phyloP scores from a whole-genome alignment of 2,797 vertebrate genomes.

The Aythya fuligula region DNA sequence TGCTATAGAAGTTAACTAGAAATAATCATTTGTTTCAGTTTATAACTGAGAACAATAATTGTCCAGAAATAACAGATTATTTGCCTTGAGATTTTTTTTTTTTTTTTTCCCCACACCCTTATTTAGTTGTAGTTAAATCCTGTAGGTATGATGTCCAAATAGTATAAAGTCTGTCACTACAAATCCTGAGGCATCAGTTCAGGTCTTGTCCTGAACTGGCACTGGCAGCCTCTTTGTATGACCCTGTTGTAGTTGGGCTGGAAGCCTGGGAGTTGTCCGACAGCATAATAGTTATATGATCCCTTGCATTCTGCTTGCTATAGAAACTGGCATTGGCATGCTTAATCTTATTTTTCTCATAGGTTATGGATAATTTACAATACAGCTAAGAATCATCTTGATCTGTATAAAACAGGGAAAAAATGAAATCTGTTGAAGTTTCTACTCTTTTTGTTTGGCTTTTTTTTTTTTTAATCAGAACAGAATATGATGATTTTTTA shows the following conservation, averaged over 20 bases:
- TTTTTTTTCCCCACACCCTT: neutral
- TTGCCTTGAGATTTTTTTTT: neutral
- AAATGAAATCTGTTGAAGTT: neutral
- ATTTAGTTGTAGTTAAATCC: neutral
- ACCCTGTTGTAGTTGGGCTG: neutral
- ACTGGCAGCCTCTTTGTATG: neutral
- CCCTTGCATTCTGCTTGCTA: neutral
- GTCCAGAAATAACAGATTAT: neutral
- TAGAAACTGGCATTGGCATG: neutral
- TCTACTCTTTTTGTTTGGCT: neutral
- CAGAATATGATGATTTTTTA: rapidly evolving
- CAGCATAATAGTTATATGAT: neutral
- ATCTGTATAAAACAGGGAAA: neutral
- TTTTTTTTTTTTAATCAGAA: neutral
- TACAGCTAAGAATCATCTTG: neutral
- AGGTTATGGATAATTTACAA: neutral
- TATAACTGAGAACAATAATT: neutral
- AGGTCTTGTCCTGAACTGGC: neutral
- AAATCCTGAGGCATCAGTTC: neutral
- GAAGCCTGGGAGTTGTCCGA: neutral
- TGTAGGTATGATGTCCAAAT: neutral
- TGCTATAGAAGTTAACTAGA: neutral
- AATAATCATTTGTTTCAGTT: neutral
- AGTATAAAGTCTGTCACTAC: neutral
- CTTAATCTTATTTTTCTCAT: neutral